Conservation (phyloP, 1,140 invertebrate genomes). For the Bombus picipes region DNA sequence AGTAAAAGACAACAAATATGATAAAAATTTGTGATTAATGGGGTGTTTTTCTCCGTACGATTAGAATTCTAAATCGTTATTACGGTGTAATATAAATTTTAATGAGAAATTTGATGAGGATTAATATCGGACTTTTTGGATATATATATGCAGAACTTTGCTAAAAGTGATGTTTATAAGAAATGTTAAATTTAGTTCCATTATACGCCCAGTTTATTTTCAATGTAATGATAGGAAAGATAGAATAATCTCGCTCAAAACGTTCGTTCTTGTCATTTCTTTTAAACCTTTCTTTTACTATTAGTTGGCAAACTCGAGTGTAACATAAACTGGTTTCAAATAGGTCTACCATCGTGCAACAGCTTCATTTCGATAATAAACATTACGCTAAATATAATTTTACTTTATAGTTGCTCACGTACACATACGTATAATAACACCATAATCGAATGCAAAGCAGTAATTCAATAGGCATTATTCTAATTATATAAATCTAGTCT, state of each 20-base stretch:
- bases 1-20: background rate
- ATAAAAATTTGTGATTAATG: background rate
- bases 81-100: background rate
- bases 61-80: background rate
- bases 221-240: background rate
- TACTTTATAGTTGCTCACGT: background rate
- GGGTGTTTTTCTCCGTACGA: background rate
- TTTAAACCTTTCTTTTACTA: background rate
- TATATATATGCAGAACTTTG: background rate
- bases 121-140: background rate
- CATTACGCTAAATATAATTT: background rate
- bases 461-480: background rate
- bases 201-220: background rate
- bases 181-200: slow-evolving; percentile 2
- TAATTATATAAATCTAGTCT: background rate
- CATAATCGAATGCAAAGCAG: background rate
- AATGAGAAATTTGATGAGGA: background rate
- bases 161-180: background rate
- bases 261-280: background rate
- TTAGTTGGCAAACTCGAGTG: background rate
- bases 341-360: background rate
- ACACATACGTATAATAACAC: background rate
- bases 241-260: background rate
- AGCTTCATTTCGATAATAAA: slow-evolving; percentile 7
- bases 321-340: slow-evolving; percentile 25